These are phyloP conservation scores for Ctenochaetus hawaiiensis DNA, from an alignment of 2,797 vertebrate species.

Conservation along the genomic window DNA sequence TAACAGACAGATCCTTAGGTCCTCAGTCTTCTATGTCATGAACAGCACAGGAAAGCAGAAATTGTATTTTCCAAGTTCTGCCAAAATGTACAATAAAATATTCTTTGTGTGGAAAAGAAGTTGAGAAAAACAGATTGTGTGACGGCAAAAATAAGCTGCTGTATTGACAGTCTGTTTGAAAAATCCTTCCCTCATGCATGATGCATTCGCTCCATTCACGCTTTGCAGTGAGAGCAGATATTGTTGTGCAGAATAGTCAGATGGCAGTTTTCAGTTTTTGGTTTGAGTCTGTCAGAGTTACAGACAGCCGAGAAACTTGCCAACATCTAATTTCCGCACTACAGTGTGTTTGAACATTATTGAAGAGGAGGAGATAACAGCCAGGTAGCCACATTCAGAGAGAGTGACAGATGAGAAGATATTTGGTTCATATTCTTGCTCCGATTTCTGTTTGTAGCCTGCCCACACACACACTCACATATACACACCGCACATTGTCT, in stretches of 20 bases:
- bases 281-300: conserved; percentile 31
- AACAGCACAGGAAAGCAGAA: not conserved
- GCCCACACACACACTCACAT: conserved; percentile 3
- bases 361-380: conserved; percentile 37
- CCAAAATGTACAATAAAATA: not conserved
- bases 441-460: conserved; percentile 8
- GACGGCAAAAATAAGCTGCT: not conserved
- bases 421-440: conserved; percentile 41
- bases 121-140: not conserved
- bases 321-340: conserved; percentile 31
- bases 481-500: conserved; percentile 32
- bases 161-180: conserved; percentile 11
- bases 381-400: conserved; percentile 21
- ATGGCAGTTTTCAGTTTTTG: conserved; percentile 6
- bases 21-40: not conserved
- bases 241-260: conserved; percentile 17
- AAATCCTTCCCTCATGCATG: conserved; percentile 44
- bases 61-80: not conserved
- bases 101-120: not conserved
- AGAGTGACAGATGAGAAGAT: conserved; percentile 16
- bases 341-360: conserved; percentile 47
- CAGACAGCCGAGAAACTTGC: conserved; percentile 39
- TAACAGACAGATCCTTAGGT: too few relatives aligned
- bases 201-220: conserved; percentile 44
- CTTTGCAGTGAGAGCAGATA: conserved; percentile 40